Evolutionary conservation across 2,888 invertebrate genomes (phyloP), one percentile per base, ranked within the genome.

Genomic region (Archips xylosteana): DNA sequence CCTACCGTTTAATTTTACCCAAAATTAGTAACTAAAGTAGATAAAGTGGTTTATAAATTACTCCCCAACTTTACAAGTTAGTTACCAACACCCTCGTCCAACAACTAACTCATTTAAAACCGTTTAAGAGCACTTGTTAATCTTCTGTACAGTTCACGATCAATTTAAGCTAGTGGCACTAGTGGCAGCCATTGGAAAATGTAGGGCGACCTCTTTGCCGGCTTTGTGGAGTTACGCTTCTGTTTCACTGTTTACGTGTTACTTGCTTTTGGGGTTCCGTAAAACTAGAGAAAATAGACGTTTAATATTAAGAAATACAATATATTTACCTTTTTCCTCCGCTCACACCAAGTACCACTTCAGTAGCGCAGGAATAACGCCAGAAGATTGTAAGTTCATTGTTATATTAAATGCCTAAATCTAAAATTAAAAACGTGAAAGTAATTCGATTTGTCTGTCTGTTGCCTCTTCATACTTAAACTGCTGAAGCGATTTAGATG

Each of bases 201-300:
- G 70, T 74, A 65, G 74, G 73, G 74, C 74, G 74, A 74, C 74
- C 74, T 65, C 69, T 65, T 74, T 65, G 34, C 57, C 39, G 42
- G 39, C 59, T 65, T 64, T 51, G 39, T 64, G 51, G n/a, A 15
- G 42, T 59, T 67, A 62, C 67, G 49, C 69, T 65, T 74, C 74
- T 61, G 70, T 70, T 69, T 64, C 51, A 42, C 51, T 49, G 59
- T 68, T 68, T 63, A 57, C 36, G 36, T 49, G 64, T 65, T 69
- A 34, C 63, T 59, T 60, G 45, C 49, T 64, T 39, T 42, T 60
- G 23, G 64, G 60, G 64, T 74, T 69, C 73, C 59, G 54, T 47
- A 23, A 4, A 32, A 57, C 12, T 32, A 12, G 32, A 57, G 57
- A 9, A 45, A 45, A 45, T 45, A 45, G 12, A 45, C 12, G 3